Evolutionary conservation across 2,797 vertebrate species (phyloP).

Genomic region (Varecia variegata): DNA sequence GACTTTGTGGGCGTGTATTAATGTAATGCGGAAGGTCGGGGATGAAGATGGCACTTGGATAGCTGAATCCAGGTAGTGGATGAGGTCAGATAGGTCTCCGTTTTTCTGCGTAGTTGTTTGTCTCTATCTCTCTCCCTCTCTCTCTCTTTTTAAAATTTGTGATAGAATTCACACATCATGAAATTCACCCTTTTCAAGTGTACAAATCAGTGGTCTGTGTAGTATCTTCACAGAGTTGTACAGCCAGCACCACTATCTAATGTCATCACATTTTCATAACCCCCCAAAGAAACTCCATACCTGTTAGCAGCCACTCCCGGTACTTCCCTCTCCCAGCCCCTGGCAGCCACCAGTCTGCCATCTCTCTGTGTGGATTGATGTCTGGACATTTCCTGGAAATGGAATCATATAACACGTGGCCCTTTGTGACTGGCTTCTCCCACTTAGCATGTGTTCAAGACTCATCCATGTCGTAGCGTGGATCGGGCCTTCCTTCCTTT

Average conservation of each 20-base stretch:
- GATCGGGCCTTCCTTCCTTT: background rate
- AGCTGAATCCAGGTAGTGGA: background rate
- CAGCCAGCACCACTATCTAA: background rate
- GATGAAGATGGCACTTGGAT: too few species aligned
- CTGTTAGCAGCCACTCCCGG: background rate
- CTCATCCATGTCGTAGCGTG: fast-evolving
- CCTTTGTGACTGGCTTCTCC: background rate
- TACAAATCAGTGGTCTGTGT: background rate
- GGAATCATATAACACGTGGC: background rate
- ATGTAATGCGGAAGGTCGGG: background rate
- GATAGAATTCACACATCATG: background rate
- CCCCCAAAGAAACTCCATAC: background rate
- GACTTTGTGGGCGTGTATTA: background rate
- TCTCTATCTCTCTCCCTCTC: background rate
- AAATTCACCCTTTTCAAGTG: background rate
- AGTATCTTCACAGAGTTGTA: background rate
- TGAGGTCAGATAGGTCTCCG: background rate
- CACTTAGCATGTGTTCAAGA: background rate
- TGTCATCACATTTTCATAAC: background rate
- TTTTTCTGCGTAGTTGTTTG: background rate
- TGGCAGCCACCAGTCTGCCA: background rate
- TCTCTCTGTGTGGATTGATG: background rate
- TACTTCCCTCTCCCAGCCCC: too few species aligned
- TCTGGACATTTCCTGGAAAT: background rate
- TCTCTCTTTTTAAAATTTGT: background rate